Evolutionary conservation across 2,888 invertebrate genomes (phyloP).

Genomic region (Boloria selene): DNA sequence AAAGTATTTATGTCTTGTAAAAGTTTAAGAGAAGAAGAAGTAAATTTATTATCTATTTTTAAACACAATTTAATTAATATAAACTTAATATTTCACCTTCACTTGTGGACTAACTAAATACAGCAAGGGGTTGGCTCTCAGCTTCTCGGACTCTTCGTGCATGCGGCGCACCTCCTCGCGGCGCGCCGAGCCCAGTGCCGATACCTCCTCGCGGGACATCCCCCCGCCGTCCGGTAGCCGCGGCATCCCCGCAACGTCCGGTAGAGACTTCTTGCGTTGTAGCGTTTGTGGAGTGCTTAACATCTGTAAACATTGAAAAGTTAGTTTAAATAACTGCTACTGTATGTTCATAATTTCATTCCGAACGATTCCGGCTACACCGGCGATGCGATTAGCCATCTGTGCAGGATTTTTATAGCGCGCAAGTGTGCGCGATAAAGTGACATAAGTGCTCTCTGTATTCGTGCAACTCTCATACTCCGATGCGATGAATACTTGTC

Average conservation of each 20-base stretch:
- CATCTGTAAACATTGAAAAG: constrained; percentile 79
- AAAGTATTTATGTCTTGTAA: neutral
- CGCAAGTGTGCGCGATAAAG: no score
- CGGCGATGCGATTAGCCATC: no score
- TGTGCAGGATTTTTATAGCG: no score
- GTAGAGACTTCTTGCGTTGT: constrained; percentile 97
- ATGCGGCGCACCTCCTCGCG: constrained; percentile 96
- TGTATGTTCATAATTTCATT: neutral
- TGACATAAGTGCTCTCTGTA: no score
- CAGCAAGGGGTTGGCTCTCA: constrained; percentile 96
- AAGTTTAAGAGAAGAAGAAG: neutral
- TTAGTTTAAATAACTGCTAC: no score
- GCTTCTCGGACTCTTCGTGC: constrained; percentile 94
- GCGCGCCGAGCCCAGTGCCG: constrained; percentile 94
- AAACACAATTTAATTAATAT: neutral
- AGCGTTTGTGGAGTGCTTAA: constrained; percentile 89
- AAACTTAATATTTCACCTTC: constrained; percentile 85
- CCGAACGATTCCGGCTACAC: no score
- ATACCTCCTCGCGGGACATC: constrained; percentile 97
- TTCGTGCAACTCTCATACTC: no score
- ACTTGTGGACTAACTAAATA: constrained; percentile 98
- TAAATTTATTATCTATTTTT: neutral
- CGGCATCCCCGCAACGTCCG: constrained; percentile 94
- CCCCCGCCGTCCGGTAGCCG: constrained; percentile 88
- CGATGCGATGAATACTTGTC: no score